A percentile compares a stretch with the other conserved stretches of the same genome.
Conservation (phyloP, 2,797 vertebrate species). For the Ptychadena robeensis region DNA sequence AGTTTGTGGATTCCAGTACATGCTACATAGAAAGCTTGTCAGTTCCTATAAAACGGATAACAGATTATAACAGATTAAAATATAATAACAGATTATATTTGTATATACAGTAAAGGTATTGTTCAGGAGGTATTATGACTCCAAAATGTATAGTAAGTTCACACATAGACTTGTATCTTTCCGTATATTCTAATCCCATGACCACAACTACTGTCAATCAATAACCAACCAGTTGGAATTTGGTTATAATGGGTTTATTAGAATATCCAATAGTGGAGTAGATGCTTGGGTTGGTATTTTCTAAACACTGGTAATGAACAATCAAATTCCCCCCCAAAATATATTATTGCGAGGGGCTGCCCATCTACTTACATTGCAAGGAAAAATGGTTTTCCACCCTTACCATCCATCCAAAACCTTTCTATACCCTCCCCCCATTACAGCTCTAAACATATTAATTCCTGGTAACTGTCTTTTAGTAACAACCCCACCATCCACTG, state of each 20-base stretch:
- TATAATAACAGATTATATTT: neutral
- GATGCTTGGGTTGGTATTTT: too few relatives aligned
- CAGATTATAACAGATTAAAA: neutral
- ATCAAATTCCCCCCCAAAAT: too few relatives aligned
- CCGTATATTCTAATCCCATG: neutral
- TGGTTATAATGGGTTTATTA: too few relatives aligned
- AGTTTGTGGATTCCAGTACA: neutral
- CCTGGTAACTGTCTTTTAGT: too few relatives aligned
- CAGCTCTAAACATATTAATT: too few relatives aligned
- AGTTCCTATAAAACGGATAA: neutral
- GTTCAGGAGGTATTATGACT: neutral
- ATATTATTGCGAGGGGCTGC: too few relatives aligned
- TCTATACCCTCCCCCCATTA: too few relatives aligned
- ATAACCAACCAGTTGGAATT: neutral
- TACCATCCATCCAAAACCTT: too few relatives aligned
- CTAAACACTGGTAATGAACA: too few relatives aligned
- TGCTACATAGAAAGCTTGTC: neutral
- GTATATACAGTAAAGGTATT: neutral
- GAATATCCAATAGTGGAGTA: neutral
- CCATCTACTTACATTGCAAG: too few relatives aligned
- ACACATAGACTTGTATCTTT: neutral
- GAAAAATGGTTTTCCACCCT: too few relatives aligned
- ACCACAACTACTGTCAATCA: neutral
- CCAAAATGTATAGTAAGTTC: neutral
- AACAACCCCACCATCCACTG: too few relatives aligned